Percentiles rank a stretch among this genome's conserved stretches.
phyloP scores from a whole-genome alignment of 2,888 invertebrate genomes.

The Zaprionus bogoriensis region DNA sequence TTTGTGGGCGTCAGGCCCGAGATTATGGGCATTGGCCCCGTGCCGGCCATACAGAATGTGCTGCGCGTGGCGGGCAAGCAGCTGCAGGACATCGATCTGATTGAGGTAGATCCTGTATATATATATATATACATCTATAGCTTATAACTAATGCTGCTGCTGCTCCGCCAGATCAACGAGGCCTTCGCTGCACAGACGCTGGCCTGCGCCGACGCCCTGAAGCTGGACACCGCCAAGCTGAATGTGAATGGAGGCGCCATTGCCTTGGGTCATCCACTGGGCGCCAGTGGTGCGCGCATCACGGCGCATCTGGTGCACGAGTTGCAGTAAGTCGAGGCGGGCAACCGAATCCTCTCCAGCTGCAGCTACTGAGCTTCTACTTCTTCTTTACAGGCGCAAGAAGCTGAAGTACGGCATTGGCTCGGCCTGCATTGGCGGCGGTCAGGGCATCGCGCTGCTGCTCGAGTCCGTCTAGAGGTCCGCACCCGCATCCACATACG shows the following conservation, averaged over 20 bases:
- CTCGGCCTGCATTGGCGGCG: conserved; percentile 99
- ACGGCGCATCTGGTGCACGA: conserved; percentile 95
- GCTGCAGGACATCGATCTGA: conserved; percentile 93
- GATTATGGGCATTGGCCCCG: conserved; percentile 99
- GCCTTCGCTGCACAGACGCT: conserved; percentile 98
- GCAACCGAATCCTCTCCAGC: background rate
- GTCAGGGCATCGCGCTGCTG: conserved; percentile 97
- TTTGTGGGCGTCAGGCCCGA: conserved; percentile 97
- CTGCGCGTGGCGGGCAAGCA: conserved; percentile 90
- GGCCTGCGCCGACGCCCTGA: conserved; percentile 94
- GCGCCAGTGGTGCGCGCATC: conserved; percentile 96
- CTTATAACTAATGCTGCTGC: background rate
- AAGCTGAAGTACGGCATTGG: conserved; percentile 94
- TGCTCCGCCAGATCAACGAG: conserved; percentile 92
- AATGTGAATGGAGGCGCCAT: conserved; percentile 99
- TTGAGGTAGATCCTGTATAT: conserved; percentile 92
- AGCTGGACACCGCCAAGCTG: conserved; percentile 92
- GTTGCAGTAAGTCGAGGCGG: conserved; percentile 86
- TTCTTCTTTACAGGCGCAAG: conserved; percentile 86
- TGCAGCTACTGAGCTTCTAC: background rate
- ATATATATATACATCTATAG: background rate
- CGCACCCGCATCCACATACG: no score
- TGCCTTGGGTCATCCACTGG: conserved; percentile 98
- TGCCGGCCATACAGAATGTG: conserved; percentile 94
- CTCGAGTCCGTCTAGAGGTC: conserved; percentile 86